These are phyloP conservation scores for Gobius niger DNA, from an alignment of 2,113 vertebrate species.

Conservation along the genomic window DNA sequence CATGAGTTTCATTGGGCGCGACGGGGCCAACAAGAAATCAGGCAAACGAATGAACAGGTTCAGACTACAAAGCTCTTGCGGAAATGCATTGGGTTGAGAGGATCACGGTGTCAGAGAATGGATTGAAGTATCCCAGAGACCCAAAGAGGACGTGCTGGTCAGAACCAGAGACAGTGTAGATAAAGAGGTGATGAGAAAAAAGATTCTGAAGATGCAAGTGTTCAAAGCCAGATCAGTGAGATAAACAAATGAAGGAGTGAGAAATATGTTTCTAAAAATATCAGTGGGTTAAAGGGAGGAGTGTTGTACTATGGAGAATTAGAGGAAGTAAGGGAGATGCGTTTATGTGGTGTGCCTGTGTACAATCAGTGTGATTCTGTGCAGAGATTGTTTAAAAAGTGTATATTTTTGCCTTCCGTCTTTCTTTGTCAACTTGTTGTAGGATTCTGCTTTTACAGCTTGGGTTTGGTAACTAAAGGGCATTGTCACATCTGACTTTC, in stretches of 20 bases:
- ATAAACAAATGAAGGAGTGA: slow-evolving; percentile 11
- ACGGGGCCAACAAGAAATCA: slow-evolving; percentile 34
- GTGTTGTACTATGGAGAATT: neutral
- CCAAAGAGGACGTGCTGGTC: slow-evolving; percentile 57
- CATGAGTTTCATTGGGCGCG: slow-evolving; percentile 29
- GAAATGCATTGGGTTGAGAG: slow-evolving; percentile 31
- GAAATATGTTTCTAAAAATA: slow-evolving; percentile 42
- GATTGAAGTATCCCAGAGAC: slow-evolving; percentile 51
- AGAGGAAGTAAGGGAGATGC: no score
- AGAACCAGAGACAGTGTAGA: slow-evolving; percentile 21
- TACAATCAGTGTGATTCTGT: neutral
- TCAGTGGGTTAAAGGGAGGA: slow-evolving; percentile 7
- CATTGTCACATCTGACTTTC: slow-evolving; percentile 1
- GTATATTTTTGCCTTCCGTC: neutral
- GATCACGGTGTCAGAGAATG: slow-evolving; percentile 12
- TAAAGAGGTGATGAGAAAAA: slow-evolving; percentile 12
- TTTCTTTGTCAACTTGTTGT: slow-evolving; percentile 7
- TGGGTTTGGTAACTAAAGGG: neutral
- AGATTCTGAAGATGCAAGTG: slow-evolving; percentile 1
- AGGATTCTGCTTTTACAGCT: neutral
- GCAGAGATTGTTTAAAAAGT: neutral
- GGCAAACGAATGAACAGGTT: slow-evolving; percentile 50
- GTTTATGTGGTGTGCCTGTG: neutral
- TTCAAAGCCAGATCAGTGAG: slow-evolving; percentile 21
- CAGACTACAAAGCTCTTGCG: slow-evolving; percentile 30